Base-by-base conservation (phyloP, 2,888 invertebrate genomes). In the Epsilonema sp. region DNA sequence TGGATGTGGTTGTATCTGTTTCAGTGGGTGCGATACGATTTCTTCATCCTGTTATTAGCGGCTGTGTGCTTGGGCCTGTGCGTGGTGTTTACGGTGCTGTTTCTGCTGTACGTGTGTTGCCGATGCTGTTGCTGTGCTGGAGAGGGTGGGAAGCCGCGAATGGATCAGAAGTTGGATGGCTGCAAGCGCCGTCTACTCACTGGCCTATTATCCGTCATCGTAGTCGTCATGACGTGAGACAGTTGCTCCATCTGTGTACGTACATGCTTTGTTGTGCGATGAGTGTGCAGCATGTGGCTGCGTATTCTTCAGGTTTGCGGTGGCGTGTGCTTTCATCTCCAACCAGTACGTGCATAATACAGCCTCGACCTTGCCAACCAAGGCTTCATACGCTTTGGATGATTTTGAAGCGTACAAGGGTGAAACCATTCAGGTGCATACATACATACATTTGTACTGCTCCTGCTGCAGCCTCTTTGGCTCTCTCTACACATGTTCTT, bases 311-410 rank as follows among this genome's bases (percentile, higher is more conserved):
- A 49, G 49, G 2, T 46, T 47, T 11, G n/a, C 26, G 23, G 45
- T 49, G 26, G 50, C 36, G 2, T 45, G 47, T 25, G 23, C 44
- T 5, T 42, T 31, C 37, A 48, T 49, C 19, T 31, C 43, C 26
- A 49, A 49, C 31, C 36, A 48, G 26, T 45, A 45, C 45, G 37
- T 37, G 22, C 50, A 49, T 39, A 42, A 42, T 2, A 44, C 47
- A 5, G 42, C 38, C 3, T 3, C 26, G 13, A 26, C 26, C n/a
- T 25, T 48, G 38, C 50, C 47, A 3, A 20, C n/a, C 11, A 11
- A 37, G 1, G 8, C 20, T 2, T 22, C n/a, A 26, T 23, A 20
- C 2, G 19, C 19, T 19, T 13, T 42, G 8, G 16, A 23, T 31
- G 47, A 44, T 24, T 8, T 44, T 22, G 23, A 38, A 3, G 5